Evolutionary conservation across 2,888 invertebrate species (phyloP), one percentile per base, ranked within the genome.

Genomic region (Plutella xylostella): DNA sequence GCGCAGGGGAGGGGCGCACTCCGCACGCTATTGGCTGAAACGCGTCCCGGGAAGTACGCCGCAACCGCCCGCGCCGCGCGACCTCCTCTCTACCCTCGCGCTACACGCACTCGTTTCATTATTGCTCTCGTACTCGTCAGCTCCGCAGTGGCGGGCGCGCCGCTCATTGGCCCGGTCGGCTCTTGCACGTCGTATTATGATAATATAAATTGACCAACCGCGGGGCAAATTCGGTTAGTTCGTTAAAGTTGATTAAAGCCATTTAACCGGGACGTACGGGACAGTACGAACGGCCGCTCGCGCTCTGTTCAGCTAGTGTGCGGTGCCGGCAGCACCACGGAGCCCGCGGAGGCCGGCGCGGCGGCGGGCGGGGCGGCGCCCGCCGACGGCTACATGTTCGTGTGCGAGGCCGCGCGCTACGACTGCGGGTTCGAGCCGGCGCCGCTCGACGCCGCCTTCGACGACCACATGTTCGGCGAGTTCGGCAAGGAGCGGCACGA

Each of bases 391-490:
- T 80, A 67, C 71, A 83, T 83, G 82, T 83, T 73, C 78, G 79
- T 82, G 66, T 79, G 79, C 72, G 78, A 72, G 51, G 55, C 57
- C 52, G 64, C 71, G 57, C 72, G 80, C 49, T 82, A 78, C 68
- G 79, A 82, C 60, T 79, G 78, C 58, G 78, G 72, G 67, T 80
- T 79, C 56, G 63, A 71, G 55, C 20, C 74, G 70, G 55, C 55
- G 53, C 49, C 35, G 73, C 90, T 93, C 91, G 92, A 92, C 72
- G 90, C 87, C 22, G 71, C 79, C 51, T 89, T 93, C 74, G 93
- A 93, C 67, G 93, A 93, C 65, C 90, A 91, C 61, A 89, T 91
- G 65, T 93, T 93, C 71, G 85, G 88, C 54, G 93, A 93, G 73
- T 93, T 92, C 55, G 88, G 85, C 48, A 82, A 90, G 72, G 87